Evolutionary conservation across 2,113 vertebrate genomes (phyloP).

Genomic region (Eurypyga helias): DNA sequence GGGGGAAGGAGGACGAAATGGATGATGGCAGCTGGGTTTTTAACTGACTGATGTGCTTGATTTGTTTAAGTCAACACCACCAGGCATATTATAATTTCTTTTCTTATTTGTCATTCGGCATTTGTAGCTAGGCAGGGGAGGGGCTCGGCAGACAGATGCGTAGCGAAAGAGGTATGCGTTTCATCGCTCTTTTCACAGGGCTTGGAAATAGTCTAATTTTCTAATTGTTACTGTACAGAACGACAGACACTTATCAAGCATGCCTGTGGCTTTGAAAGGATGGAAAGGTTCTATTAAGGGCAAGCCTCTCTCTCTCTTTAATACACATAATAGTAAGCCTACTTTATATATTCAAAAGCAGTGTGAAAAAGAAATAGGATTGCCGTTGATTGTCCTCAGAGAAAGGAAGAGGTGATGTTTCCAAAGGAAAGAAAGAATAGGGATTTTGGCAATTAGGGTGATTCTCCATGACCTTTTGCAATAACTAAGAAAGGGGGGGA

Average conservation of each 20-base stretch:
- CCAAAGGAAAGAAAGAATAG: not conserved
- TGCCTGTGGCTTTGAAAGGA: conserved; percentile 31
- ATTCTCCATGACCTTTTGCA: not conserved
- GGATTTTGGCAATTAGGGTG: not conserved
- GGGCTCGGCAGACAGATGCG: not conserved
- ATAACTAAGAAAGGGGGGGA: not conserved
- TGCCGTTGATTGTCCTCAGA: conserved; percentile 3
- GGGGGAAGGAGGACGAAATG: not conserved
- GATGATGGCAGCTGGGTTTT: conserved; percentile 3
- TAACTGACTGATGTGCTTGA: conserved; percentile 10
- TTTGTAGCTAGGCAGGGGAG: conserved; percentile 29
- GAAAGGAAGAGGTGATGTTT: not conserved
- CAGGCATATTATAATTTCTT: conserved; percentile 29
- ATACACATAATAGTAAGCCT: conserved; percentile 10
- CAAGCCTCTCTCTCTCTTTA: not conserved
- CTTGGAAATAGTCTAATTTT: conserved; percentile 45
- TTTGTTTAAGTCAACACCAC: conserved; percentile 28
- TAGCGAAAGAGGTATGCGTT: not conserved
- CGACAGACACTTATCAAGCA: not conserved
- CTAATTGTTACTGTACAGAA: conserved; percentile 5
- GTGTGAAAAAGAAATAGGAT: not conserved
- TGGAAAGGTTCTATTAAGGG: conserved; percentile 26
- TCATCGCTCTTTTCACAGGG: not conserved
- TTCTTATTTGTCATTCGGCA: conserved; percentile 46
- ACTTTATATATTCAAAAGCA: conserved; percentile 31